Evolutionary conservation across 2,888 invertebrate species (phyloP), one percentile per base, ranked within the genome.

Genomic region (Smittia sp.): DNA sequence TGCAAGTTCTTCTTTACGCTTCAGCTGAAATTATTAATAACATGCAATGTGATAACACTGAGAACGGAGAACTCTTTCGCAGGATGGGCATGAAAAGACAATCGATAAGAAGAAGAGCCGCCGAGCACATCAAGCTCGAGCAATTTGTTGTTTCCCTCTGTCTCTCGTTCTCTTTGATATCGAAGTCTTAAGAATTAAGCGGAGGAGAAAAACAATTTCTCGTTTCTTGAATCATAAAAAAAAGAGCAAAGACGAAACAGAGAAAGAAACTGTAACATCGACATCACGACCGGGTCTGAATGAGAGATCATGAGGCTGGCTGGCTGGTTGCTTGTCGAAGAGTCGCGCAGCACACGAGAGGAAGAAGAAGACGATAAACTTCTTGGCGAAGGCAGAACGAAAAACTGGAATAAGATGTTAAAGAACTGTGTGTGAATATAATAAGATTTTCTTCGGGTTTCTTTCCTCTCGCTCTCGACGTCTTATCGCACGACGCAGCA

Each of bases 41-140:
- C 32, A 69, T 69, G 52, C 69, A 69, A 69, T 69, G 69, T 54
- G 69, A 68, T 68, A 68, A 68, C 39, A 68, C 24, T 58, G 58
- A 46, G 46, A 46, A 46, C 11, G 2, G 46, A 46, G 46, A 46
- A 46, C 46, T 46, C 11, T 46, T 15, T 46, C 46, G 15, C 46
- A 46, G n/a, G 46, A 46, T 46, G 46, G 46, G 46, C 46, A 46
- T n/a, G n/a, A 6, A 15, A 7, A 46, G n/a, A 46, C 46, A 32
- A 15, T 46, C 22, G 11, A 58, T 58, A 58, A 58, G 58, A 58
- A 58, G 58, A 58, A 58, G n/a, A 15, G 22, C 22, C 58, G 22
- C 11, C 22, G 52, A 46, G n/a, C 2, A 58, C 58, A 58, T 22
- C n/a, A 58, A 22, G 20, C 20, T 18, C n/a, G 52, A 13, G n/a